Percentiles rank a stretch among this genome's conserved stretches.
Conservation (phyloP, 2,113 vertebrate genomes). For the Aspidoscelis tigris region DNA sequence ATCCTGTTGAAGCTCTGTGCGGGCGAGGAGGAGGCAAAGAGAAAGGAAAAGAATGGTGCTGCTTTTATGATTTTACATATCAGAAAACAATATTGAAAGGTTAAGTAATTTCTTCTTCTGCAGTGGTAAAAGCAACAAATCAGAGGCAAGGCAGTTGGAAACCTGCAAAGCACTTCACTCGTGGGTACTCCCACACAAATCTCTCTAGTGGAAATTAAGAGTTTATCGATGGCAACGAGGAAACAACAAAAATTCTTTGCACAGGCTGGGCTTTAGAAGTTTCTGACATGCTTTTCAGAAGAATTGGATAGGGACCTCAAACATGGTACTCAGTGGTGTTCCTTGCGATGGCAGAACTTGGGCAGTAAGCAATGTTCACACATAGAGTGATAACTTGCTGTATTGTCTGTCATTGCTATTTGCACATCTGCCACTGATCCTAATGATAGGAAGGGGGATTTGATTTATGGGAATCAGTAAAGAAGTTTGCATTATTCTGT, state of each 20-base stretch:
- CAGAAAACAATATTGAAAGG: background rate
- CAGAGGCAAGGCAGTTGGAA: background rate
- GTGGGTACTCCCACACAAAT: background rate
- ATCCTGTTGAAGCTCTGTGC: background rate
- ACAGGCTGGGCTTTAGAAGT: background rate
- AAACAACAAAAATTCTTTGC: background rate
- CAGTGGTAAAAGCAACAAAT: background rate
- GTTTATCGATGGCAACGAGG: background rate
- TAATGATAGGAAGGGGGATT: no score
- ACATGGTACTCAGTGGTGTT: background rate
- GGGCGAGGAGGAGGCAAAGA: no score
- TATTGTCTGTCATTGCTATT: no score
- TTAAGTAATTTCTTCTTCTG: constrained; percentile 1
- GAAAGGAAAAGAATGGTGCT: no score
- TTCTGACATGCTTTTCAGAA: background rate
- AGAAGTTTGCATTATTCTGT: background rate
- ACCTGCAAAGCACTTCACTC: constrained; percentile 4
- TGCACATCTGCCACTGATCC: background rate
- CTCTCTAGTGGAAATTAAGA: background rate
- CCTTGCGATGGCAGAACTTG: no score
- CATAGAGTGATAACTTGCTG: no score
- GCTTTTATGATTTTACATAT: background rate
- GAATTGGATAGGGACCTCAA: background rate
- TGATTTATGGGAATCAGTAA: background rate
- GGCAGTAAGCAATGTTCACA: no score